Conservation (phyloP, 2,113 vertebrate species). For the Patagioenas fasciata region DNA sequence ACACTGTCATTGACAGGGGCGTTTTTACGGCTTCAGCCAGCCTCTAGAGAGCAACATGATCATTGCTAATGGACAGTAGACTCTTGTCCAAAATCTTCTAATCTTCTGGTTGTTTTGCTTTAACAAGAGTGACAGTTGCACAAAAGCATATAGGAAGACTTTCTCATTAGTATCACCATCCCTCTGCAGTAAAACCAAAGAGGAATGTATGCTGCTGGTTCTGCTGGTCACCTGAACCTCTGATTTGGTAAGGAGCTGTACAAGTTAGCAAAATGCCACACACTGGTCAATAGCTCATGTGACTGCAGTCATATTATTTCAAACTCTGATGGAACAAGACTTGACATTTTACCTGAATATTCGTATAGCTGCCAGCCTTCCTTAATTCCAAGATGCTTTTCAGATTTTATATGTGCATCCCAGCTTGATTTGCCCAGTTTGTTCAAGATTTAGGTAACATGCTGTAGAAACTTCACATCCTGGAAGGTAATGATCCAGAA, state of each 20-base stretch:
- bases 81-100: neutral
- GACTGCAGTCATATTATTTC: neutral
- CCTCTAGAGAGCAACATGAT: neutral
- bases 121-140: neutral
- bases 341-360: conserved; percentile 43
- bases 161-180: neutral
- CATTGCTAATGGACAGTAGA: neutral
- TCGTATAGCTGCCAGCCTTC: neutral
- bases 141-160: neutral
- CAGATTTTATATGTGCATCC: conserved; percentile 30
- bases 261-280: neutral
- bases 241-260: neutral
- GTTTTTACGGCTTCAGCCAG: neutral
- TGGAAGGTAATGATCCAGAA: conserved; percentile 35
- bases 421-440: conserved; percentile 2
- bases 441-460: neutral
- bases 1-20: accelerated
- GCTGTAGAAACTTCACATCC: neutral
- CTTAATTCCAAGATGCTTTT: conserved; percentile 14
- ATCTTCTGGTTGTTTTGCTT: neutral
- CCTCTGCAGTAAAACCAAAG: neutral
- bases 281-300: neutral
- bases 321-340: conserved; percentile 23
- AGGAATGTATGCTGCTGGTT: neutral
- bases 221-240: neutral